phyloP scores from a whole-genome alignment of 1,140 invertebrate genomes.

The Drosophila lini region DNA sequence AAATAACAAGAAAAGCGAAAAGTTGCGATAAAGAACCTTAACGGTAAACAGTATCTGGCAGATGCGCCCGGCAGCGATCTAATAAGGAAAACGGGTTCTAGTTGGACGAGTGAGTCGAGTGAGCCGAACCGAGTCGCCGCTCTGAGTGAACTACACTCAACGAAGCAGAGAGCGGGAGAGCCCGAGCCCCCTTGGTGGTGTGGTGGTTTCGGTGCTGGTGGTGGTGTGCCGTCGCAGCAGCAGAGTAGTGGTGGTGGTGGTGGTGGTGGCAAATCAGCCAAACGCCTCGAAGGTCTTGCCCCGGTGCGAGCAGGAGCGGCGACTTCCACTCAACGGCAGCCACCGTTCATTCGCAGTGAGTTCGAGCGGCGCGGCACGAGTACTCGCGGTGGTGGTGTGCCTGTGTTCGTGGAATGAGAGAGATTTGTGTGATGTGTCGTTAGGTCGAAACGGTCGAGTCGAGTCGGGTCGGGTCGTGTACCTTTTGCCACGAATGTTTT shows the following conservation, averaged over 20 bases:
- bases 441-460: constrained; percentile 85
- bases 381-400: constrained; percentile 9
- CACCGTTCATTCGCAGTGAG: constrained; percentile 1
- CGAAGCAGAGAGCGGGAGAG: constrained; percentile 18
- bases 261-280: constrained; percentile 75
- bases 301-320: constrained; percentile 49
- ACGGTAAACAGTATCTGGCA: constrained; percentile 70
- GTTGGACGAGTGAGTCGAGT: constrained; percentile 50
- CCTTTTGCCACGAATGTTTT: constrained; percentile 85
- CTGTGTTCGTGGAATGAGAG: constrained; percentile 76
- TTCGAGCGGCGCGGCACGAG: constrained; percentile 47
- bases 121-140: constrained; percentile 6
- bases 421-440: constrained; percentile 84
- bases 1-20: constrained; percentile 20
- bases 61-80: constrained; percentile 65
- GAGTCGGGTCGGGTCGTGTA: constrained; percentile 85
- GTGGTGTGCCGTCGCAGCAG: neutral
- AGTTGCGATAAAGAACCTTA: constrained; percentile 60
- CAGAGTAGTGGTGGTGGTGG: constrained; percentile 27
- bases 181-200: constrained; percentile 5
- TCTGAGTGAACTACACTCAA: constrained; percentile 48
- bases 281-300: constrained; percentile 84
- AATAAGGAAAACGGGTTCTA: constrained; percentile 71
- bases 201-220: constrained; percentile 16
- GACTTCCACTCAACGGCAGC: constrained; percentile 70